phyloP scores from a whole-genome alignment of 1,140 invertebrate genomes.

The Nephila pilipes region DNA sequence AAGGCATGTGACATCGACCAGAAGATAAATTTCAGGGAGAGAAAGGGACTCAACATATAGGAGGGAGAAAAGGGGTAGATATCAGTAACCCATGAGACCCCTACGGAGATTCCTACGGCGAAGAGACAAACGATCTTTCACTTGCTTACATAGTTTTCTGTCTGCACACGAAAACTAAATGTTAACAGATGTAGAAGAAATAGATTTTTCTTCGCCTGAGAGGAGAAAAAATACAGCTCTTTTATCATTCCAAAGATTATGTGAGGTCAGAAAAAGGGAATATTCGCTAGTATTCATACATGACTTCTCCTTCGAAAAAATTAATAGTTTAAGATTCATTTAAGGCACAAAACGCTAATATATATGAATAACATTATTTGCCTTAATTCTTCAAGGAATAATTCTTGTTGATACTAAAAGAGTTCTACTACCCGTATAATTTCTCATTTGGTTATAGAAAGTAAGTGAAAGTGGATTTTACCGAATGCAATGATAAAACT shows the following conservation, averaged over 20 bases:
- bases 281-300: not conserved
- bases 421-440: too few species aligned
- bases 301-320: not conserved
- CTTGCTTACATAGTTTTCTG: constrained; percentile 19
- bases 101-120: not conserved
- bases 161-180: constrained; percentile 45
- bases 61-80: constrained; percentile 14
- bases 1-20: not conserved
- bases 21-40: not conserved
- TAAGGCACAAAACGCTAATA: too few species aligned
- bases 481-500: too few species aligned
- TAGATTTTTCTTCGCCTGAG: not conserved
- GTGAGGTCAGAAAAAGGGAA: not conserved
- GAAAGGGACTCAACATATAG: not conserved
- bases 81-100: not conserved
- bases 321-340: too few species aligned
- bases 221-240: not conserved
- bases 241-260: not conserved
- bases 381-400: too few species aligned
- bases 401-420: too few species aligned
- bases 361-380: too few species aligned
- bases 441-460: too few species aligned
- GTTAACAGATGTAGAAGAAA: constrained; percentile 51
- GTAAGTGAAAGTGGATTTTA: too few species aligned
- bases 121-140: constrained; percentile 51